Base-by-base conservation (phyloP, 2,113 vertebrate genomes). In the Heterotis niloticus region DNA sequence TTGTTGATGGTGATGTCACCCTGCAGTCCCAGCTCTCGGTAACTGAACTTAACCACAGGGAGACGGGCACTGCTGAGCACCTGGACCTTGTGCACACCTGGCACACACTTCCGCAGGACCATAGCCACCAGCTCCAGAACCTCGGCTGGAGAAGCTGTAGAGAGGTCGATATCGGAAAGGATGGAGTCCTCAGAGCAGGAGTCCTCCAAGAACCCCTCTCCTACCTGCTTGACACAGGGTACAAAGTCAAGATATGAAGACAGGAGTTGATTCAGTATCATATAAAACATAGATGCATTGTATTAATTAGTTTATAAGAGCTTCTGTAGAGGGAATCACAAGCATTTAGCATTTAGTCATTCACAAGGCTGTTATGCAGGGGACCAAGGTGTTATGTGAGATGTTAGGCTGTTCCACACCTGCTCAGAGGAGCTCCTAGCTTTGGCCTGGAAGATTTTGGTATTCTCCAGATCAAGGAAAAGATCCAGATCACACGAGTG, bases 401-500 rank as follows among this genome's bases (percentile, higher is more conserved):
- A 29, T 24, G 11, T 5, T 2, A 7, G 13, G 11, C 12, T 62
- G 13, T 66, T 5, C 10, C 11, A 78, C 64, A 93, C 93, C 90
- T 87, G 87, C n/a, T 91, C 87, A 56, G 78, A 73, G 5, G 71
- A 72, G 4, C 64, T 83, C 73, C 81, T 87, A 4, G 83, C 76
- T 1, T 75, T 88, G 0, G 94, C 92, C 85, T 95, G 94, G 75
- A 94, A 92, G 18, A 88, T 88, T 78, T 94, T 93, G 34, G 94
- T 91, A 74, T 94, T 91, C 59, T 95, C 95, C 73, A 98, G 87
- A 73, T 96, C 95, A 83, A 98, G 85, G 81, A 95, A 93, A 70
- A 98, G 91, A 88, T 98, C 96, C 3, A 98, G 80, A 77, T 98
- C 96, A 69, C 96, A 98, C 76, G 93, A 94, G 18, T 92, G 95